Evolutionary conservation across 2,113 vertebrate species (phyloP).

Genomic region (Butastur rufipennis): DNA sequence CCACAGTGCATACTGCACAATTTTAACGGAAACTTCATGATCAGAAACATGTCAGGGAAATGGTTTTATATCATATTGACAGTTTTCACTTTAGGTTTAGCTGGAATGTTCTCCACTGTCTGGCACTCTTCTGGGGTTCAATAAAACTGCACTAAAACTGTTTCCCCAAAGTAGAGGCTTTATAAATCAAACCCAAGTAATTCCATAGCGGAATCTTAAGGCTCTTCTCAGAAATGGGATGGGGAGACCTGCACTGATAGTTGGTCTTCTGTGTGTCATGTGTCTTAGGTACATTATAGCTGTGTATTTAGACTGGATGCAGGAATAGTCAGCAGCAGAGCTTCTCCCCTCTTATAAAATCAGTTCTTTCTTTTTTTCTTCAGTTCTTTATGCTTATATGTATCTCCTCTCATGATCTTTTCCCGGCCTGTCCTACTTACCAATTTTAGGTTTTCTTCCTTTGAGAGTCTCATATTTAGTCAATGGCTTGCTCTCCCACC

Average conservation of each 20-base stretch:
- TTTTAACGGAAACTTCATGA: neutral
- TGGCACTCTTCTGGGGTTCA: neutral
- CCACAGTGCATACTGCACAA: too few species aligned
- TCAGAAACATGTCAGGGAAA: neutral
- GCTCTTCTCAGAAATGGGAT: neutral
- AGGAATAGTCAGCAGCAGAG: neutral
- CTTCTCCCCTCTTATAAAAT: neutral
- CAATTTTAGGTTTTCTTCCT: neutral
- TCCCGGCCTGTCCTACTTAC: neutral
- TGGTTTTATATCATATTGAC: neutral
- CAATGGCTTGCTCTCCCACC: neutral
- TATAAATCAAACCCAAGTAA: neutral
- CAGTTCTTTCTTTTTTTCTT: neutral
- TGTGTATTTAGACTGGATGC: neutral
- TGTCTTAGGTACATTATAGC: neutral
- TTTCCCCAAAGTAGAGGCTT: neutral
- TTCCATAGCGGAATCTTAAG: neutral
- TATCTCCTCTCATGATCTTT: neutral
- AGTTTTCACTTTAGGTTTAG: neutral
- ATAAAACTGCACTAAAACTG: neutral
- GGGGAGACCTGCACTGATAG: neutral
- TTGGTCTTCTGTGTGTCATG: neutral
- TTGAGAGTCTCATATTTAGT: fast-evolving
- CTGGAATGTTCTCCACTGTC: neutral
- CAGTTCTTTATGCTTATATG: neutral